Base-by-base conservation (phyloP, 2,888 invertebrate genomes). In the Geotrupes spiniger region DNA sequence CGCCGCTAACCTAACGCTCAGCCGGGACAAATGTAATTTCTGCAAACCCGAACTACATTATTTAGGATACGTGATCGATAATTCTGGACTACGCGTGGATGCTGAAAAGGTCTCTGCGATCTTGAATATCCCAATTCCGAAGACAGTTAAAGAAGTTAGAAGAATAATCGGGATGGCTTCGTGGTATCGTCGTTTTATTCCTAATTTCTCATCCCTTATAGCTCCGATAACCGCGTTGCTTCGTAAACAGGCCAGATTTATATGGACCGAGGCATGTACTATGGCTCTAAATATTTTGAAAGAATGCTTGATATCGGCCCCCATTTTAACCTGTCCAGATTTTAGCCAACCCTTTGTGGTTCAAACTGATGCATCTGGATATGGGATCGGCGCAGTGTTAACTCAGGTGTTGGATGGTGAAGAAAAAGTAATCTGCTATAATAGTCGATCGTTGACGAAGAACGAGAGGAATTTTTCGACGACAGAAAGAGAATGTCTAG, bases 101-200 rank as follows among this genome's bases (percentile, higher is more conserved):
- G 53, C 58, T 4, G 52, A 56, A 1, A 60, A 49, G 37, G 52
- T 60, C 8, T 12, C 14, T 2, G 51, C 56, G 2, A 58, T 56
- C 8, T n/a, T 51, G 6, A 45, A 60, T 16, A 55, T 61, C n/a
- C 57, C 60, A 2, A 4, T 11, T 2, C 68, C 65, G 1, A 42
- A 21, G 3, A 59, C 26, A 15, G 40, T 58, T 1, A 51, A 46
- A 4, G 52, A 60, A 21, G 31, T 64, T 8, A 38, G 54, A 14
- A 40, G 53, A 6, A 64, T 68, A 36, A 14, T 70, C 1, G 67
- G 66, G 2, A 36, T 64, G 16, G 54, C 54, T 2, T 57, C 58
- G 1, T 71, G 63, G 62, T 71, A 65, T 46, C 16, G 57, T 2
- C 36, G 57, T 4, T 62, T 62, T 26, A 41, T 62, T 6, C 42